Conservation (phyloP, 2,113 vertebrate genomes). For the Callithrix jacchus region DNA sequence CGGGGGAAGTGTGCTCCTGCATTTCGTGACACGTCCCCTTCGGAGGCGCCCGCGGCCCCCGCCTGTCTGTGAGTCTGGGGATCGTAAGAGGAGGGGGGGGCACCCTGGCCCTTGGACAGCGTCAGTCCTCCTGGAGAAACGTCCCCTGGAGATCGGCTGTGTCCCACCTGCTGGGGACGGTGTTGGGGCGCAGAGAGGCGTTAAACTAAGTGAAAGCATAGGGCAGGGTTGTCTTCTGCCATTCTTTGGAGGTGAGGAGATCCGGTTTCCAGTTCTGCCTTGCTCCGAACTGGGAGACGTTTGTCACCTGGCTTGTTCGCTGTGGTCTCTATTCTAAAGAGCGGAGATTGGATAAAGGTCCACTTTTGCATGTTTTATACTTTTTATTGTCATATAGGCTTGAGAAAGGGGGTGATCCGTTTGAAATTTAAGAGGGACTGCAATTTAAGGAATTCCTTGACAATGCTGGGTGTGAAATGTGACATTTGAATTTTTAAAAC, state of each 20-base stretch:
- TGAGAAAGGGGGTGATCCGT: not conserved
- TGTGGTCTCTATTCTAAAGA: constrained; percentile 41
- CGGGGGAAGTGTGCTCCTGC: constrained; percentile 67
- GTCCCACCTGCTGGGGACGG: constrained; percentile 81
- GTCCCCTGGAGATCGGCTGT: constrained; percentile 63
- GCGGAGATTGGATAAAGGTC: not conserved
- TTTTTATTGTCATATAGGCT: not conserved
- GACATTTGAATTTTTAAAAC: constrained; percentile 38
- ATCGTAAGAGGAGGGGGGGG: constrained; percentile 51
- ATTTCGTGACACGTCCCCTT: constrained; percentile 77
- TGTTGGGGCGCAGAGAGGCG: constrained; percentile 51
- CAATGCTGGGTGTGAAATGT: not conserved
- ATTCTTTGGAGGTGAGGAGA: constrained; percentile 68
- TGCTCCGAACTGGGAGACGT: constrained; percentile 56
- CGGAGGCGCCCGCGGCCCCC: constrained; percentile 63
- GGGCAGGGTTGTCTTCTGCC: constrained; percentile 41
- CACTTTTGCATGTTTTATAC: not conserved
- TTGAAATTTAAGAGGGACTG: not conserved
- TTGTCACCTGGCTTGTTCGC: constrained; percentile 76
- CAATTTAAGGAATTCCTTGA: not conserved
- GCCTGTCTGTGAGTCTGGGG: constrained; percentile 66
- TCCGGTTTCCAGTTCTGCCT: constrained; percentile 63
- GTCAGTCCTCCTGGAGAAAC: constrained; percentile 20
- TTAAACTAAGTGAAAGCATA: constrained; percentile 39
- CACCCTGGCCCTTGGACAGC: constrained; percentile 30